phyloP scores from a whole-genome alignment of 2,888 invertebrate species.

The Hyposoter didymator region DNA sequence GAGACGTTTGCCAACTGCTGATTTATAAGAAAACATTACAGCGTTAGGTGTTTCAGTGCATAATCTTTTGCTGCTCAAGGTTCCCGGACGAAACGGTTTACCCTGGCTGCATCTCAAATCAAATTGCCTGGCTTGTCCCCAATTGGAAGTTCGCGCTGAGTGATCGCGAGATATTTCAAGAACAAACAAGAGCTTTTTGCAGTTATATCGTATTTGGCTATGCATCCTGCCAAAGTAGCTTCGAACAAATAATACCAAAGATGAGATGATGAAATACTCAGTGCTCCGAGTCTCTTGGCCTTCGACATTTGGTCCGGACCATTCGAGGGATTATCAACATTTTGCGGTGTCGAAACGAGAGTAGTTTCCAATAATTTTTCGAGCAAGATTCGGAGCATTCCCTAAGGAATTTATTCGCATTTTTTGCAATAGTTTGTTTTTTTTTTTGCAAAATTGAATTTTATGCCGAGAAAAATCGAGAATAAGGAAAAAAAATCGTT shows the following conservation, averaged over 20 bases:
- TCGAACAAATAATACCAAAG: conserved; percentile 60
- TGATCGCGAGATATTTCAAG: conserved; percentile 68
- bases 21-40: not conserved
- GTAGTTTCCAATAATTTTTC: too few species aligned
- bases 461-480: not conserved
- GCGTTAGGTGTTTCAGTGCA: conserved; percentile 26
- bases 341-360: too few species aligned
- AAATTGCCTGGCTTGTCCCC: conserved; percentile 78
- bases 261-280: not conserved
- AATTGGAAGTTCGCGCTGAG: conserved; percentile 74
- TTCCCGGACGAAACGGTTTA: conserved; percentile 62
- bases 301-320: not conserved
- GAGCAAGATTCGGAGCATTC: too few species aligned
- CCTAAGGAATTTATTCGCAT: too few species aligned
- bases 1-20: not conserved
- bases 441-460: not conserved
- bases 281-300: not conserved
- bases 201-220: conserved; percentile 22
- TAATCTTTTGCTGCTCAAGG: conserved; percentile 54
- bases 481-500: not conserved
- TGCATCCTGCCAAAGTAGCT: conserved; percentile 54
- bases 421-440: too few species aligned
- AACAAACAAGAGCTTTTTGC: conserved; percentile 51
- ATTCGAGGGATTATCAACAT: not conserved
- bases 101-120: conserved; percentile 72